Conservation (phyloP, 2,113 vertebrate species). For the Festucalex cinctus region DNA sequence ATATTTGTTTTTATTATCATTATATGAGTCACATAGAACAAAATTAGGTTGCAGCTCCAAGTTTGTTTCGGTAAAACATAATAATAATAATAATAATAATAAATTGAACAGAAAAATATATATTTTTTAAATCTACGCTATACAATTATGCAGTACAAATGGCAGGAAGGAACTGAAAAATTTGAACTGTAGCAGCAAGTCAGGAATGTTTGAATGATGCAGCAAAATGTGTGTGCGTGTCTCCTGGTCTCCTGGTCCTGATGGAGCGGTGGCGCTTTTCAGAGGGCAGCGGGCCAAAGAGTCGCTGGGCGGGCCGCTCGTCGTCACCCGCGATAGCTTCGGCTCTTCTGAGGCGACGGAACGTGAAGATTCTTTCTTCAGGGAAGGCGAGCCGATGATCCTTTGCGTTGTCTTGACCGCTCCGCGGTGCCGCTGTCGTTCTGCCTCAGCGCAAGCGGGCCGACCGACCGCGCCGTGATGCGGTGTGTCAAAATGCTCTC, state of each 20-base stretch:
- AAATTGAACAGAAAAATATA: no score
- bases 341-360: not conserved
- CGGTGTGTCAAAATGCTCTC: not conserved
- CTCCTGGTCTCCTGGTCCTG: not conserved
- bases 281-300: not conserved
- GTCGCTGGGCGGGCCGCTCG: not conserved
- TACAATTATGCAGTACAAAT: no score
- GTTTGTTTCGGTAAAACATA: no score
- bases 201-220: not conserved
- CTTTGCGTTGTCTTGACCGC: not conserved
- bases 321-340: not conserved
- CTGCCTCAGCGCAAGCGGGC: not conserved
- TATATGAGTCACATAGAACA: no score
- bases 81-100: no score
- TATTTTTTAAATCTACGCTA: no score
- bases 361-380: not conserved
- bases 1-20: no score
- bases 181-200: no score
- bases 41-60: no score
- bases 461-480: no score
- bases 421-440: not conserved
- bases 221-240: not conserved
- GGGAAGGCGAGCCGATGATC: not conserved
- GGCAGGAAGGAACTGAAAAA: no score
- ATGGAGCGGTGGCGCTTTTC: not conserved